Evolutionary conservation across 2,888 invertebrate genomes (phyloP).

Genomic region (Drosophila emarginata): DNA sequence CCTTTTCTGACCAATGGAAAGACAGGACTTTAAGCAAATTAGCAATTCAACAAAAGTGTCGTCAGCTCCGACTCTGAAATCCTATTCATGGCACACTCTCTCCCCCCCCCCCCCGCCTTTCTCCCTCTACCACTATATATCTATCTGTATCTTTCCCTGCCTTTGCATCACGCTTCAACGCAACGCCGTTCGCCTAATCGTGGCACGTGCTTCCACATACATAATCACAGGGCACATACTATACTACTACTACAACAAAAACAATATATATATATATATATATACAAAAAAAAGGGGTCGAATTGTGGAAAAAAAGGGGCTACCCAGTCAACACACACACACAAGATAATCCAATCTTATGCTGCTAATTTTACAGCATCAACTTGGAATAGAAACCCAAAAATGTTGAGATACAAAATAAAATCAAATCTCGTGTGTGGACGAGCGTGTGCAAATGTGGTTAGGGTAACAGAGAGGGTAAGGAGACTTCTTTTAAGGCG

Average conservation of each 20-base stretch:
- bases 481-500: background rate
- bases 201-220: constrained; percentile 74
- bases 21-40: constrained; percentile 67
- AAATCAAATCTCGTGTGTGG: constrained; percentile 70
- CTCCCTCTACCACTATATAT: background rate
- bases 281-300: constrained; percentile 40
- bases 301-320: constrained; percentile 26
- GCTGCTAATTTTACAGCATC: constrained; percentile 75
- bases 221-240: constrained; percentile 67
- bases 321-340: constrained; percentile 43
- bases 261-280: background rate
- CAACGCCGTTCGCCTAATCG: constrained; percentile 70
- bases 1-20: constrained; percentile 34
- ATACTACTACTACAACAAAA: constrained; percentile 20
- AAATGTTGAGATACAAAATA: constrained; percentile 49
- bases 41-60: constrained; percentile 65
- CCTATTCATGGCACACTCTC: background rate
- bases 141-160: constrained; percentile 3
- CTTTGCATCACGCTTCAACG: constrained; percentile 64
- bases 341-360: constrained; percentile 77
- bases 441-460: constrained; percentile 72
- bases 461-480: constrained; percentile 36
- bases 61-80: constrained; percentile 27
- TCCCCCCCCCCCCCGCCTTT: background rate
- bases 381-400: constrained; percentile 47